Base-by-base conservation (phyloP, 2,888 invertebrate genomes). In the Drosophila cognata region DNA sequence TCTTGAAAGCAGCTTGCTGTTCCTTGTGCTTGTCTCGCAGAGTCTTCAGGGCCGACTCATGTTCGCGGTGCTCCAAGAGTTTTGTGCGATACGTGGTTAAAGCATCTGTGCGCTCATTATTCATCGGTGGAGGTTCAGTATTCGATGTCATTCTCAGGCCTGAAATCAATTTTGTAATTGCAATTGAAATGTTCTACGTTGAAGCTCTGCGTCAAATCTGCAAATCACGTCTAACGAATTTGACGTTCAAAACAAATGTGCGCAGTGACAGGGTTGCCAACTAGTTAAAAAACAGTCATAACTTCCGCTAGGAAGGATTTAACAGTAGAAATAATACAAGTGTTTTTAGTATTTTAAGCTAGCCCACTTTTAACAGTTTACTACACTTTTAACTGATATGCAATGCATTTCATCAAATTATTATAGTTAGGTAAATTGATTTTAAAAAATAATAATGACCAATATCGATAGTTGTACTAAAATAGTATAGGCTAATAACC, bases 1-100 rank as follows among this genome's bases (percentile, higher is more conserved):
- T 99, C 91, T 99, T 98, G 93, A 98, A 99, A 89, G 98, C 97
- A 93, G 99, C 98, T 2, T 98, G 98, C 43, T 98, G 94, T 86
- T 98, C 98, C 93, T 98, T 98, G 36, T 98, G 94, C 93, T 98
- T 97, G 89, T 99, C 98, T 92, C 99, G 94, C 96, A 98, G 98
- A 97, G 72, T 97, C 95, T 98, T 98, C 38, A 98, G 94, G 76
- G 97, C 95, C 7, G 97, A 97, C 93, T 99, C 99, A 0, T 98
- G 96, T 94, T 99, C 98, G 93, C 98, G 98, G 93, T 99, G 98
- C 93, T 99, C 98, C 92, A 98, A 94, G 31, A 99, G 94, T 92
- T 98, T 98, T 93, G 97, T 97, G 76, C 98, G 94, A 92, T 98
- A 99, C 92, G 98, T 98, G 90, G 96, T 96, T 76, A 99, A 95